Percentiles rank a stretch among this genome's conserved stretches.
These are phyloP conservation scores for Adineta ricciae DNA, from an alignment of 2,888 invertebrate species.

Conservation along the genomic window DNA sequence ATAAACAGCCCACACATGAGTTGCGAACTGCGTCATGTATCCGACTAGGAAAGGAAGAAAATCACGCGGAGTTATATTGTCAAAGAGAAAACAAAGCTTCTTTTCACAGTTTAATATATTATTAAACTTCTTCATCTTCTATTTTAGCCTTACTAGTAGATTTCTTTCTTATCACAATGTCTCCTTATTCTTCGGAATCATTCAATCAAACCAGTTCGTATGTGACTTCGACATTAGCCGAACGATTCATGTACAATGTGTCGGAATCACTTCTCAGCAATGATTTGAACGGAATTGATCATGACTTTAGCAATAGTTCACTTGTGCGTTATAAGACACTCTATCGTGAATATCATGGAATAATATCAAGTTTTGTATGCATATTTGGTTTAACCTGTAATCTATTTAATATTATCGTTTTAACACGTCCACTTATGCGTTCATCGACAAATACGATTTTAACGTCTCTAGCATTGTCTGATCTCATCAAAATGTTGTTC, in stretches of 20 bases:
- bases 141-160: neutral
- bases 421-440: constrained; percentile 68
- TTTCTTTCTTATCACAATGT: neutral
- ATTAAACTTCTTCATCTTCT: neutral
- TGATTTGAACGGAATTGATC: neutral
- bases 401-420: constrained; percentile 78
- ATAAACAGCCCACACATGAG: neutral
- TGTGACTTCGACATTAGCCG: neutral
- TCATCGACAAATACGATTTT: constrained; percentile 82
- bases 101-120: no score
- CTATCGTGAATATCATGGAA: constrained; percentile 63
- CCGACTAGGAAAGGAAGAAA: neutral
- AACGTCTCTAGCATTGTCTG: constrained; percentile 72
- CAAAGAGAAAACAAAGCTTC: neutral
- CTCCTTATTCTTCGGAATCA: neutral
- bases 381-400: constrained; percentile 79
- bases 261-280: neutral
- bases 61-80: neutral
- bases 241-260: neutral
- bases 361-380: constrained; percentile 73
- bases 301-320: neutral
- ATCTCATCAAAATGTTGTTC: constrained; percentile 75
- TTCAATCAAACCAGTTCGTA: neutral
- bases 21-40: neutral
- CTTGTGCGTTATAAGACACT: neutral